Percentiles rank a stretch among this genome's conserved stretches.
phyloP scores from a whole-genome alignment of 2,888 invertebrate species.

The Calliphora vomitoria region DNA sequence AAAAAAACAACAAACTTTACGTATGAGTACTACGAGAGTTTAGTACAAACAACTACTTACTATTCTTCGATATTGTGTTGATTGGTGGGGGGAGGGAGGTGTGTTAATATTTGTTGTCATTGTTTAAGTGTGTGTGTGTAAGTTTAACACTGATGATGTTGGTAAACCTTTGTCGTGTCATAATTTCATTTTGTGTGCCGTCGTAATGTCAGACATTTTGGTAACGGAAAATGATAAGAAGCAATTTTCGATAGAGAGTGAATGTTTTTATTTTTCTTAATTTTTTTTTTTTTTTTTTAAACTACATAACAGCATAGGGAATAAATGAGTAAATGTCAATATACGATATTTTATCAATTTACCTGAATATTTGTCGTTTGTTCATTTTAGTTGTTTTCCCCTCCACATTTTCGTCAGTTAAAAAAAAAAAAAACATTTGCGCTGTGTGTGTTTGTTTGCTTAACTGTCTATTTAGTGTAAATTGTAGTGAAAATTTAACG shows the following conservation, averaged over 20 bases:
- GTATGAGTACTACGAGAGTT: not conserved
- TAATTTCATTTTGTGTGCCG: conserved; percentile 54
- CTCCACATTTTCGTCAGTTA: not conserved
- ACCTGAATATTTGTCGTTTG: conserved; percentile 46
- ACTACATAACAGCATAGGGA: not conserved
- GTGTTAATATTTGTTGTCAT: conserved; percentile 12
- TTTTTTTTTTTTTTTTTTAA: not conserved
- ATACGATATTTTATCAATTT: conserved; percentile 68
- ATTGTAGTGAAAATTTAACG: conserved; percentile 45
- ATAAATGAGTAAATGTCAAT: conserved; percentile 32
- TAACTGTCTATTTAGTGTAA: conserved; percentile 29
- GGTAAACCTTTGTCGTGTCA: conserved; percentile 55
- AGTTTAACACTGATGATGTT: conserved; percentile 17
- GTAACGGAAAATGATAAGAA: conserved; percentile 69
- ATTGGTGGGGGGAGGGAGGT: not conserved
- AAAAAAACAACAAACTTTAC: conserved; percentile 1
- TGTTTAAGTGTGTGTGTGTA: conserved; percentile 17
- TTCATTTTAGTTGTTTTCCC: conserved; percentile 30
- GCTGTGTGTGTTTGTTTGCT: conserved; percentile 5
- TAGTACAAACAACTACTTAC: not conserved
- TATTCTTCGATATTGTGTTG: not conserved
- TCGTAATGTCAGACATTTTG: conserved; percentile 65
- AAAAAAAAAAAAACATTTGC: not conserved
- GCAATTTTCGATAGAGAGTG: conserved; percentile 47
- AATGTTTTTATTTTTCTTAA: not conserved